Base-by-base conservation (phyloP, 2,888 invertebrate genomes). In the Baronia brevicornis region DNA sequence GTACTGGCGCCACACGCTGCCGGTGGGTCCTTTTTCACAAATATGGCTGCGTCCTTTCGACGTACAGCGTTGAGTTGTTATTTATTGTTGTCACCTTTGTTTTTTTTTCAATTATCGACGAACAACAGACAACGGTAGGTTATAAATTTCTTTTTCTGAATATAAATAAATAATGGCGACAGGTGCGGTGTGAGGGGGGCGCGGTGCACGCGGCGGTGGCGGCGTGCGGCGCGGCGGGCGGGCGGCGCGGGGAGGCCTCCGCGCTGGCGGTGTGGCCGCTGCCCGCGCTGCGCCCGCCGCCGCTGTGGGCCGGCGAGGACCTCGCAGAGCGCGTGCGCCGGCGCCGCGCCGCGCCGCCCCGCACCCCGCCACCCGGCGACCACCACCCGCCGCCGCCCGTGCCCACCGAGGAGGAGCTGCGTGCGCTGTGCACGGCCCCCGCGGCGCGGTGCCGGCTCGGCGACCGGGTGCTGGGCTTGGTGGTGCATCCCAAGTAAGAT, bases 371-470 rank as follows among this genome's bases (percentile, higher is more conserved):
- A 25, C 22, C 19, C 46, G 50, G 40, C 42, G 43, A 36, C 41
- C 38, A 33, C 41, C 34, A 42, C 39, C 45, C 44, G 39, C 2
- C 28, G 9, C 29, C 22, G 22, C 37, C 40, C 23, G 31, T 39
- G 22, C 54, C 54, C 8, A 50, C 44, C 49, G 63, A 52, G 38
- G 48, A 33, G 3, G 38, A 39, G 17, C 55, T 67, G 39, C 70
- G 72, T 37, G 62, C 64, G 23, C 51, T 50, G 19, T 72, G 72
- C 54, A 33, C 50, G 23, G 43, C 56, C 19, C 64, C 50, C 30
- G 41, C 43, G 19, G 35, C 44, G 10, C 24, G 30, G 7, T 47
- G 47, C 29, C 30, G 32, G 1, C 38, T 57, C 28, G 28, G 34
- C 14, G 34, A 46, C 37, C 41, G 41, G n/a, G 45, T 66, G n/a